Evolutionary conservation across 2,888 invertebrate species (phyloP).

Genomic region (Capitulum mitella): DNA sequence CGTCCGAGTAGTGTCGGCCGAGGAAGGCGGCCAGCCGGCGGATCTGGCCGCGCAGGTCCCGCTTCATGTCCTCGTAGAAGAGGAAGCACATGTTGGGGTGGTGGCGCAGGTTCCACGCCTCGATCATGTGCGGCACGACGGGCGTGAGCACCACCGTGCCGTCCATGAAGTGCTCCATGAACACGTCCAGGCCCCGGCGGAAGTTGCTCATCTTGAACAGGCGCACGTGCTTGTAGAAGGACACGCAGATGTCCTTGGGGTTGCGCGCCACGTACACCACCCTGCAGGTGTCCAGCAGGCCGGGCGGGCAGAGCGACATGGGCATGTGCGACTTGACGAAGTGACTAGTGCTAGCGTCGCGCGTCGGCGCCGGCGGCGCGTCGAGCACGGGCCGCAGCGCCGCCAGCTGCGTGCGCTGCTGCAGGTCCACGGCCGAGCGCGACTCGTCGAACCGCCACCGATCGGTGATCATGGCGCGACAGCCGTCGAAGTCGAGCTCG

Average conservation of each 20-base stretch:
- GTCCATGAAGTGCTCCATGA: not conserved
- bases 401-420: not conserved
- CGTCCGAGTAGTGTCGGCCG: slow-evolving; percentile 21
- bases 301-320: not conserved
- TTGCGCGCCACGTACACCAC: slow-evolving; percentile 14
- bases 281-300: not conserved
- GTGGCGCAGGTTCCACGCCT: not conserved
- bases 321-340: slow-evolving; percentile 19
- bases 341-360: not conserved
- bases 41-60: slow-evolving; percentile 19
- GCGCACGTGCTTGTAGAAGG: not conserved
- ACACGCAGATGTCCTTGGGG: slow-evolving; percentile 17
- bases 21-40: slow-evolving; percentile 19
- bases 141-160: not conserved
- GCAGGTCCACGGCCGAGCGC: not conserved
- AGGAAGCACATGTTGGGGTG: slow-evolving; percentile 19
- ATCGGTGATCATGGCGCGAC: not conserved
- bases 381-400: not conserved
- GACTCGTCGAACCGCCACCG: slow-evolving; percentile 4
- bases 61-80: slow-evolving; percentile 24
- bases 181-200: not conserved
- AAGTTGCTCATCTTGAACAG: not conserved
- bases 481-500: not conserved
- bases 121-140: slow-evolving; percentile 19
- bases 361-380: not conserved